Conservation (phyloP, 2,888 invertebrate species). For the Lasioglossum vierecki region DNA sequence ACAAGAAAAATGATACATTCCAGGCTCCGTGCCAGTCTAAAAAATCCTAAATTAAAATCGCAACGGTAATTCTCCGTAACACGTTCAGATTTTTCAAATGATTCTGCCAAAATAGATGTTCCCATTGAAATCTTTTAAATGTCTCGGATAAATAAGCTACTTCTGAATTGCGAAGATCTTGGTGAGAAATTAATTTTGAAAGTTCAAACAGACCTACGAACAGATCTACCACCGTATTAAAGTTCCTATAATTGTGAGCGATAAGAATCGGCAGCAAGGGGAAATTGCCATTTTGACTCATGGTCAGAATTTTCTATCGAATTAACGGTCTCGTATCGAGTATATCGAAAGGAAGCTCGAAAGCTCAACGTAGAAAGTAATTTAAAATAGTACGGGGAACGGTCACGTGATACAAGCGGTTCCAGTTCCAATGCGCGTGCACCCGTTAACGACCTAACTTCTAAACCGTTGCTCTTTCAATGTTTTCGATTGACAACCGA, state of each 20-base stretch:
- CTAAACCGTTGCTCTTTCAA: constrained; percentile 2
- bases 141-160: background rate
- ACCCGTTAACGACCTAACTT: constrained; percentile 5
- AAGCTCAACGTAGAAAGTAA: constrained; percentile 42
- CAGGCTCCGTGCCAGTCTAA: background rate
- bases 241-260: background rate
- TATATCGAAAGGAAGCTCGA: constrained; percentile 55
- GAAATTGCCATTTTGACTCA: background rate
- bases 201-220: background rate
- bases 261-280: background rate
- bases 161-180: background rate
- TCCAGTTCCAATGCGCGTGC: constrained; percentile 12
- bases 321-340: constrained; percentile 51
- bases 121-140: background rate
- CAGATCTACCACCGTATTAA: background rate
- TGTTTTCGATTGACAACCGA: constrained; percentile 9
- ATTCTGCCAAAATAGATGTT: background rate
- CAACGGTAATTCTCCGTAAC: background rate
- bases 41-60: background rate
- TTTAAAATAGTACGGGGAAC: constrained; percentile 56
- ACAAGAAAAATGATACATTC: background rate
- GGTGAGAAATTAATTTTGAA: background rate
- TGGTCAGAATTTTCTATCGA: background rate
- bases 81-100: background rate
- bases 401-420: constrained; percentile 38